Percentiles rank a stretch among this genome's conserved stretches.
Evolutionary conservation across 1,140 invertebrate species (phyloP).

Genomic region (Nasonia longicornis): DNA sequence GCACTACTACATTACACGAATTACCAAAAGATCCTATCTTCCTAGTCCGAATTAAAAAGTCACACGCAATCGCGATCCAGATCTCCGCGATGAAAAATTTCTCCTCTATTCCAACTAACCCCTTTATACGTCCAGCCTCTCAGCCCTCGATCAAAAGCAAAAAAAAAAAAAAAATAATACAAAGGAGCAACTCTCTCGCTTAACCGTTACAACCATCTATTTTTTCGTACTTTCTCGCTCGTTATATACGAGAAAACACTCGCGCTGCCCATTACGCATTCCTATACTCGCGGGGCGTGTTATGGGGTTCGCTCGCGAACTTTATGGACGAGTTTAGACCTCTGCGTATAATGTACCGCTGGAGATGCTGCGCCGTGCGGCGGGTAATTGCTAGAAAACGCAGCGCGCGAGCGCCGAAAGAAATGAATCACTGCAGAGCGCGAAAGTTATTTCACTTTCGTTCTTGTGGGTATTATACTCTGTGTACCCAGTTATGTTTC

Average conservation of each 20-base stretch:
- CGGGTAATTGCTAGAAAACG: constrained; percentile 19
- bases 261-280: constrained; percentile 1
- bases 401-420: background rate
- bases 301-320: constrained; percentile 9
- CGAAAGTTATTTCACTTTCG: constrained; percentile 29
- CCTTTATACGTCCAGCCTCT: too few species aligned
- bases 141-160: background rate
- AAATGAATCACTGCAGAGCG: constrained; percentile 18
- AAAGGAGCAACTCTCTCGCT: background rate
- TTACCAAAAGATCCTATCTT: too few species aligned
- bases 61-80: too few species aligned
- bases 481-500: background rate
- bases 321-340: constrained; percentile 13
- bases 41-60: too few species aligned
- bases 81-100: too few species aligned
- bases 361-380: background rate
- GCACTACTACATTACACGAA: too few species aligned
- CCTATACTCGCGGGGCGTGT: background rate
- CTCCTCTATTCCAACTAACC: too few species aligned
- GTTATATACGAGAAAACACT: constrained; percentile 1
- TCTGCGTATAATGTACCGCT: background rate
- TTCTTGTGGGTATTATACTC: background rate
- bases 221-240: constrained; percentile 18
- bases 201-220: background rate
- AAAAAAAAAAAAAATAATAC: background rate